Conservation (phyloP, 2,888 invertebrate species). For the Cephus sareptanus region DNA sequence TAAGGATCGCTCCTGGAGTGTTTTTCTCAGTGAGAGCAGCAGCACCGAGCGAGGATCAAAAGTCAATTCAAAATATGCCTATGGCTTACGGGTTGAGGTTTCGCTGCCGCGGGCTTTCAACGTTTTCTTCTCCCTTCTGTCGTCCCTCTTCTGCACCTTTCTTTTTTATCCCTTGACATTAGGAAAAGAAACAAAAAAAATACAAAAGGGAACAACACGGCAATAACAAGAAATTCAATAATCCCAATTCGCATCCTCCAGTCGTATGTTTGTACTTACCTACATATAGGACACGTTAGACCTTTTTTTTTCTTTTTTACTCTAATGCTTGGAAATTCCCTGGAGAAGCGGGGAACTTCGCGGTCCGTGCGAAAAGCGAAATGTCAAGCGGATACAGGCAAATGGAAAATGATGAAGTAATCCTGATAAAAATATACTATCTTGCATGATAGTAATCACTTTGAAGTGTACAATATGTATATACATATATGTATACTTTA, state of each 20-base stretch:
- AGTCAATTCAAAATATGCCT: neutral
- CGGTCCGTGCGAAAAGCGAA: slow-evolving; percentile 28
- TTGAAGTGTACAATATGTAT: neutral
- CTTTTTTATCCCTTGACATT: slow-evolving; percentile 2
- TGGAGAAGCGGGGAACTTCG: neutral
- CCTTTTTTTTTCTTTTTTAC: neutral
- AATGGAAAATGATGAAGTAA: slow-evolving; percentile 11
- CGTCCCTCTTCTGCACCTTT: neutral
- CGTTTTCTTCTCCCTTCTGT: neutral
- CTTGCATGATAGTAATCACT: neutral
- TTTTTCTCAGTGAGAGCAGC: neutral
- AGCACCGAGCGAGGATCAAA: neutral
- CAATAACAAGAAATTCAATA: neutral
- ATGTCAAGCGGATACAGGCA: slow-evolving; percentile 11
- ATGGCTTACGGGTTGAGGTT: neutral
- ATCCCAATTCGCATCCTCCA: neutral
- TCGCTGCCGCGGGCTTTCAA: neutral
- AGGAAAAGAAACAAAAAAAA: slow-evolving; percentile 7
- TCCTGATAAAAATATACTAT: neutral
- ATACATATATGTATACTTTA: neutral
- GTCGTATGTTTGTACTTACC: neutral
- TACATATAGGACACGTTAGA: neutral
- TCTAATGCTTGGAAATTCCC: neutral
- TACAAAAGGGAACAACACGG: neutral
- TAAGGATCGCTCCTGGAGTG: neutral